Base-by-base conservation (phyloP, 1,140 invertebrate genomes). In the Nymphalis io region DNA sequence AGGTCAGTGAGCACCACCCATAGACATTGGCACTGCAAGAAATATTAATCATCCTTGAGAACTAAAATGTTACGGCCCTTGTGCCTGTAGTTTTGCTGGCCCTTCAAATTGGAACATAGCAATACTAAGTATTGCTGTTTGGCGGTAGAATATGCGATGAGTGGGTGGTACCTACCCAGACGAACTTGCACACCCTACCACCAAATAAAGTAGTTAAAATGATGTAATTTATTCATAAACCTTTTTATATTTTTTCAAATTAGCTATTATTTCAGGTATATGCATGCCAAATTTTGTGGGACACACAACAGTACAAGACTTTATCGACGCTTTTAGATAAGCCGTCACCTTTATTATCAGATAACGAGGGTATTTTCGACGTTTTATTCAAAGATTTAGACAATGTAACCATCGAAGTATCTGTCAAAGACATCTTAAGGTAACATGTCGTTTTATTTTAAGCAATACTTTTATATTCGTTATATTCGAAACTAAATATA, bases 271-370 rank as follows among this genome's bases (percentile, higher is more conserved):
- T 74, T 58, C 73, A 94, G 88, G 87, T 93, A 16, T 94, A 94
- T 68, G 84, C 95, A 15, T 95, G 95, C 71, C 92, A 93, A 55
- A 92, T 94, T 0, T 82, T 95, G 2, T 94, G 94, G 81, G 94
- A 94, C 55, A 85, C 90, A 27, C 93, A 93, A 2, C 82, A 93
- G 48, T 95, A 93, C 74, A 83, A 87, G 15, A 92, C 93, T n/a
- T 79, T 95, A 18, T 87, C 92, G 44, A 91, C 92, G 71, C 87
- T 95, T 23, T 84, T 95, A 60, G 94, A 95, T 79, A 88, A 91
- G 57, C 94, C 93, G 4, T 94, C 94, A 27, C 90, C 94, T 51
- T 83, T 94, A 0, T 92, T 93, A 62, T 60, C 72, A 12, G 80
- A 93, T 39, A 85, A 92, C 15, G 91, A 89, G 48, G 94, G 94